Base-by-base conservation (phyloP, 2,888 invertebrate genomes). In the Thymelicus lineola region DNA sequence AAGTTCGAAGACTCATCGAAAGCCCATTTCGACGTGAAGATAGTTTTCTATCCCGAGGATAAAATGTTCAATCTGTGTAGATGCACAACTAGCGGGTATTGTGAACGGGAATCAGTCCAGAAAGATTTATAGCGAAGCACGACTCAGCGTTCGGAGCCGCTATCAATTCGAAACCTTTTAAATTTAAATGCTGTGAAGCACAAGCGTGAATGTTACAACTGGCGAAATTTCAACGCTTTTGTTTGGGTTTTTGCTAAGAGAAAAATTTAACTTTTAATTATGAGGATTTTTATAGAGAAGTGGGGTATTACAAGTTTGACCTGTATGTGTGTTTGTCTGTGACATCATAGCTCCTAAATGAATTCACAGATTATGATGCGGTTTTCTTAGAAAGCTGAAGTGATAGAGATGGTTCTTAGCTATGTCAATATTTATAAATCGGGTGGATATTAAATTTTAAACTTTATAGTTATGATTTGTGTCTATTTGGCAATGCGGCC, bases 41-140 rank as follows among this genome's bases (percentile, higher is more conserved):
- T 62, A 62, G 55, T 35, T 62, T 62, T 50, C 61, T 61, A 46
- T 46, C 28, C 14, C 10, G 46, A 46, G 59, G 60, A 45, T 50
- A 36, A 55, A 62, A 62, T 48, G 48, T 50, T 62, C 48, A 62
- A 62, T 62, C 48, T 50, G 15, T 62, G 35, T 50, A n/a, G n/a
- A n/a, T n/a, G 46, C 48, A 28, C 61, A 61, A 61, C 61, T 46
- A 48, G 60, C 42, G 61, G 6, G 50, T 50, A 35, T 55, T 55
- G 55, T 55, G 35, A 12, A 14, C 55, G 55, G 55, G 55, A 55
- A 55, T 66, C 66, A 42, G 59, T 48, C 59, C 66, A 38, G 36
- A 15, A 66, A 59, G 66, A 66, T 66, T 66, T 48, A 66, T 59
- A 48, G 58, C 36, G 15, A 58, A 35, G 53, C 53, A 12, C 53